Percentiles rank a stretch among this genome's conserved stretches.
Conservation (phyloP, 2,113 vertebrate genomes). For the Callorhinus ursinus region DNA sequence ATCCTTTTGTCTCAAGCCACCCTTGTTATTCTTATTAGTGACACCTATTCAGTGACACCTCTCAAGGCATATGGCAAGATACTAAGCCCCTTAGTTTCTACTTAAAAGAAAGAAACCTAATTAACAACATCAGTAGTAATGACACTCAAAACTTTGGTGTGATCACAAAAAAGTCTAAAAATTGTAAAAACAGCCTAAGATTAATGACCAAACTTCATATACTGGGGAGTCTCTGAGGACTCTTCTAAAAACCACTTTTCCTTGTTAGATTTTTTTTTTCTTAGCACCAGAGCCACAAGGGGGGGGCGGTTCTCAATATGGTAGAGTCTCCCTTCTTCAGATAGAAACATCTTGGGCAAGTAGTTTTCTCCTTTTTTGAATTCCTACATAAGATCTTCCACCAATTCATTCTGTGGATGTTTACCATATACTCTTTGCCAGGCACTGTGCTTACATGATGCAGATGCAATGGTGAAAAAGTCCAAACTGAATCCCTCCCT, state of each 20-base stretch:
- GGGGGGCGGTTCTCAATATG: neutral
- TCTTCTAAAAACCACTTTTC: neutral
- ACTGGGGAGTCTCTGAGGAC: neutral
- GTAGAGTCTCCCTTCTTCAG: neutral
- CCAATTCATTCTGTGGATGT: conserved; percentile 6
- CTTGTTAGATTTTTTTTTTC: neutral
- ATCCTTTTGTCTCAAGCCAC: conserved; percentile 16
- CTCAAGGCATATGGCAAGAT: neutral
- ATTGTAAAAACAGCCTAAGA: neutral
- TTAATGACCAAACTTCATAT: neutral
- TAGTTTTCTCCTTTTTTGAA: neutral
- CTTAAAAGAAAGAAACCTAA: neutral
- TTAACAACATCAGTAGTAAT: neutral
- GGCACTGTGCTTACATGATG: neutral
- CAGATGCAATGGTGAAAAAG: neutral
- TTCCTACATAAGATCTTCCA: neutral
- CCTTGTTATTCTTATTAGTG: conserved; percentile 28
- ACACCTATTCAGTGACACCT: neutral
- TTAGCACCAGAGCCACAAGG: neutral
- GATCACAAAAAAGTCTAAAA: conserved; percentile 12
- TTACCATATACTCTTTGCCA: conserved; percentile 1
- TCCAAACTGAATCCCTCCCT: neutral
- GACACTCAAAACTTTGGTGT: neutral
- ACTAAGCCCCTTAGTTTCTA: conserved; percentile 15
- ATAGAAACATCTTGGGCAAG: neutral